phyloP scores from a whole-genome alignment of 2,888 invertebrate genomes.

The Hemaris fuciformis region DNA sequence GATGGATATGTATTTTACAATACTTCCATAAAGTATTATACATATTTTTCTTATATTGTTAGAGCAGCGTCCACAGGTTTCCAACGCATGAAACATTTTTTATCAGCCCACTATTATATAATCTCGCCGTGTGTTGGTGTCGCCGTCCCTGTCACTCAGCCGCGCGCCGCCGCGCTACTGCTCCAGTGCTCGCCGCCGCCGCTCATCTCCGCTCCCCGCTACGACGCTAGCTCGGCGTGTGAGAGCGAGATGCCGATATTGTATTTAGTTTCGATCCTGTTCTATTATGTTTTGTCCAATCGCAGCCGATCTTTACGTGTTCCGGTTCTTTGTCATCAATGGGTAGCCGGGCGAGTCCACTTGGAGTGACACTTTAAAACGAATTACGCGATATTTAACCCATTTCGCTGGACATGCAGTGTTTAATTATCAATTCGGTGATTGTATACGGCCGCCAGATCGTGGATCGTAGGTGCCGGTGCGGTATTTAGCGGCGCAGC shows the following conservation, averaged over 20 bases:
- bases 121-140: slow-evolving; percentile 51
- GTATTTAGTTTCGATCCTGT: slow-evolving; percentile 79
- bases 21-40: neutral
- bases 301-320: slow-evolving; percentile 82
- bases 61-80: slow-evolving; percentile 40
- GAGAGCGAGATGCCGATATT: slow-evolving; percentile 56
- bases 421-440: slow-evolving; percentile 24
- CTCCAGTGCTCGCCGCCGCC: too few relatives aligned
- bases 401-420: slow-evolving; percentile 34
- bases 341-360: slow-evolving; percentile 84
- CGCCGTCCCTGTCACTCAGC: slow-evolving; percentile 50
- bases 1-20: too few relatives aligned
- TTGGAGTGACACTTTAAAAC: slow-evolving; percentile 56
- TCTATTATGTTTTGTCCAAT: slow-evolving; percentile 82
- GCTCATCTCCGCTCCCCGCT: slow-evolving; percentile 20
- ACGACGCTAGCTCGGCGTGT: slow-evolving; percentile 23
- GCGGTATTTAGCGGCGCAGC: slow-evolving; percentile 53
- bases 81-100: slow-evolving; percentile 66
- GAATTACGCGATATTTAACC: slow-evolving; percentile 59
- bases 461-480: slow-evolving; percentile 27
- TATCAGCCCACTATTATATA: slow-evolving; percentile 77
- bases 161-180: neutral
- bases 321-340: slow-evolving; percentile 87
- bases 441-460: slow-evolving; percentile 24
- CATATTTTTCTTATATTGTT: neutral